These are phyloP conservation scores for Bambusicola thoracicus DNA, from an alignment of 2,113 vertebrate genomes.

Conservation along the genomic window DNA sequence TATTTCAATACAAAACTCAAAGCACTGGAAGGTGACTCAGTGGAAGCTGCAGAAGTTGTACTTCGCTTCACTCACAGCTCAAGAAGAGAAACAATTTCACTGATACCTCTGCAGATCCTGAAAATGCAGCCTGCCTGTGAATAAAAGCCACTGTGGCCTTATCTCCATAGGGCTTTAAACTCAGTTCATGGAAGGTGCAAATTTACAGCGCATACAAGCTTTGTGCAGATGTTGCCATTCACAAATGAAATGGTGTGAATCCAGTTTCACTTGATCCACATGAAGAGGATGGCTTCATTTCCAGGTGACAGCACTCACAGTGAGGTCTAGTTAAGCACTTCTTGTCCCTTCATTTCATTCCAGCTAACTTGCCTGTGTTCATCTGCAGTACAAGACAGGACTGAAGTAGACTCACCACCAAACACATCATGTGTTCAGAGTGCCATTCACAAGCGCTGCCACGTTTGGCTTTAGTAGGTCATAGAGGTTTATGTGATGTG, in stretches of 20 bases:
- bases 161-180: neutral
- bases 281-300: neutral
- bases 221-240: neutral
- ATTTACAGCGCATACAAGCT: neutral
- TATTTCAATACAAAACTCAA: neutral
- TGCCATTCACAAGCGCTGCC: neutral
- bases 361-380: neutral
- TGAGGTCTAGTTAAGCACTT: neutral
- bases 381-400: neutral
- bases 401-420: neutral
- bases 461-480: neutral
- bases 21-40: neutral
- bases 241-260: neutral
- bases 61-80: neutral
- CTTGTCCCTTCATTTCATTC: neutral
- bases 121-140: neutral
- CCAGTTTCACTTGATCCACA: neutral
- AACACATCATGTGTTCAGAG: neutral
- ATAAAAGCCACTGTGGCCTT: neutral
- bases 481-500: neutral
- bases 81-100: neutral
- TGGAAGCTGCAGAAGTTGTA: neutral
- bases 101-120: neutral
- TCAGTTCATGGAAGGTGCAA: neutral
- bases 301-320: neutral